Base-by-base conservation (phyloP, 1,140 invertebrate species). In the Odontomachus brunneus region DNA sequence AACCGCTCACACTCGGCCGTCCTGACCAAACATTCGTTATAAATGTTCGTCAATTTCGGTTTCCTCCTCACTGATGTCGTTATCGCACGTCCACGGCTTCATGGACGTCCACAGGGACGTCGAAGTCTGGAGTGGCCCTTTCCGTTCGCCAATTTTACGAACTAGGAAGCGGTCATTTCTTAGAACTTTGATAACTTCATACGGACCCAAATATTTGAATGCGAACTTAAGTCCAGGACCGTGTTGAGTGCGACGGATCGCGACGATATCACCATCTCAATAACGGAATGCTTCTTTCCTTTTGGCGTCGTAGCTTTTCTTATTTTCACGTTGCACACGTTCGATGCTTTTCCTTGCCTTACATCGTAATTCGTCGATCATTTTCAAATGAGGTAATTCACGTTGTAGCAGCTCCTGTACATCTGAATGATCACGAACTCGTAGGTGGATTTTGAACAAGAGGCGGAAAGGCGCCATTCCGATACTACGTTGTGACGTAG, bases 21-120 rank as follows among this genome's bases (percentile, higher is more conserved):
- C 12, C 19, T 60, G 57, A 4, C 12, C n/a, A n/a, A n/a, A n/a
- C n/a, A n/a, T 60, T 60, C 57, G 57, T 14, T 17, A 3, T 22
- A 51, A 51, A 51, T 4, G n/a, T 24, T 24, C 12, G 4, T 60
- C 57, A 3, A 2, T 29, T 19, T 60, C 11, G 19, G 5, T 60
- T 60, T 60, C 57, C 11, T 60, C 19, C 1, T 60, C 19, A 14
- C n/a, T 60, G 57, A 2, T 14, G 19, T 17, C 57, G 57, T 60
- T 5, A 14, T 60, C 57, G 12, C 22, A 12, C 7, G n/a, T 19
- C 66, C 66, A 69, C 9, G 48, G 66, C 48, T 69, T 69, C 66
- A 67, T 67, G 15, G n/a, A 69, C n/a, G 15, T 69, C 48, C n/a
- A 44, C 66, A 49, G 66, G n/a, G n/a, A 38, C 9, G 66, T 49